A percentile compares a stretch with the other conserved stretches of the same genome.
phyloP scores from a whole-genome alignment of 2,113 vertebrate species.

The Geococcyx californianus region DNA sequence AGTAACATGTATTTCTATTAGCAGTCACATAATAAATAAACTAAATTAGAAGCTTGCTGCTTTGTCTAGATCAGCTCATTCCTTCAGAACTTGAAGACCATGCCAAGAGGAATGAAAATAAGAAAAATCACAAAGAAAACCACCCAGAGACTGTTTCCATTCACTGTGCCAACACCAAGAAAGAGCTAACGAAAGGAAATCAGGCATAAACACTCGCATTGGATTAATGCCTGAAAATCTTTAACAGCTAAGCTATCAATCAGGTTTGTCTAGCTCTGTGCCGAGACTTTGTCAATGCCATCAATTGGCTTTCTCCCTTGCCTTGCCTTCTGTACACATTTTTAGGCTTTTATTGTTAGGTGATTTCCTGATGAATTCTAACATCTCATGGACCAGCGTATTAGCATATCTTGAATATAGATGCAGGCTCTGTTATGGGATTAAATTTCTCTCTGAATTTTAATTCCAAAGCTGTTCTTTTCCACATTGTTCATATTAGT shows the following conservation, averaged over 20 bases:
- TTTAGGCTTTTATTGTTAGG: constrained; percentile 47
- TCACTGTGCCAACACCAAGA: not conserved
- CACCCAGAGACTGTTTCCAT: not conserved
- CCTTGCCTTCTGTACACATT: not conserved
- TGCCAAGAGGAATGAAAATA: no score
- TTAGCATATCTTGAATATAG: constrained; percentile 66
- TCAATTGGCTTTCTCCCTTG: constrained; percentile 16
- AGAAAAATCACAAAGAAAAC: not conserved
- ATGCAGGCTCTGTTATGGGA: constrained; percentile 38
- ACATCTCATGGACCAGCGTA: not conserved
- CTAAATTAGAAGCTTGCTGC: not conserved
- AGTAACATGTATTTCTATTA: not conserved
- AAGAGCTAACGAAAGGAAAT: not conserved
- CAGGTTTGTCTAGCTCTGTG: not conserved
- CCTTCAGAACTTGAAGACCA: not conserved
- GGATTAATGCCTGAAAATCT: not conserved
- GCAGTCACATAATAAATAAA: not conserved
- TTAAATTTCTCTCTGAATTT: constrained; percentile 64
- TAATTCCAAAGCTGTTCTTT: constrained; percentile 60
- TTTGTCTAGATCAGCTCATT: not conserved
- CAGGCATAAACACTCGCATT: not conserved
- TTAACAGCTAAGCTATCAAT: not conserved
- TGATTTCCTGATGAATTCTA: constrained; percentile 57
- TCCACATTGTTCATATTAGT: not conserved
- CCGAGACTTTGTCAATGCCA: constrained; percentile 5